These are phyloP conservation scores for Aegotheles bennettii DNA, from an alignment of 2,113 vertebrate genomes.

Conservation along the genomic window DNA sequence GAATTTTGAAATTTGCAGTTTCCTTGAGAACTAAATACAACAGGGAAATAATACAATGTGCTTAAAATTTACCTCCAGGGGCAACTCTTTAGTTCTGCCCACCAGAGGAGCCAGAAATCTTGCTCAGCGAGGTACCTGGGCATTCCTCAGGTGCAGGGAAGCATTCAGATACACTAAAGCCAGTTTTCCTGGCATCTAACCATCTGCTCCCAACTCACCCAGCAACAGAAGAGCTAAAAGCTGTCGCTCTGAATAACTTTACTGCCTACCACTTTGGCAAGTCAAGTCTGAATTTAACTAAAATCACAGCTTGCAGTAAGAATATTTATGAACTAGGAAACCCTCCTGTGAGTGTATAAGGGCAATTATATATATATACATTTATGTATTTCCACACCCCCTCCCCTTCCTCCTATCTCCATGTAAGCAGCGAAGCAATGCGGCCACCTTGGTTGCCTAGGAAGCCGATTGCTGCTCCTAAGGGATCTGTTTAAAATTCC, in stretches of 20 bases:
- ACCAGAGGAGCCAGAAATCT: not conserved
- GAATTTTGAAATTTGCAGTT: not conserved
- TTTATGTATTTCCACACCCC: not conserved
- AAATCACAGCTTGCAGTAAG: slow-evolving; percentile 30
- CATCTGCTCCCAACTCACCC: not conserved
- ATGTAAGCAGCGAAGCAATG: not conserved
- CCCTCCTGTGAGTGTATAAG: not conserved
- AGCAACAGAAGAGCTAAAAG: slow-evolving; percentile 32
- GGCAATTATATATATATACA: not conserved
- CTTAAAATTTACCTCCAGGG: not conserved
- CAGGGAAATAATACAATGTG: not conserved
- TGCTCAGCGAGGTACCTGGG: not conserved
- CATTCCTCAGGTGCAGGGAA: not conserved
- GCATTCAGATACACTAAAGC: not conserved
- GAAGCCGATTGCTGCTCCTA: slow-evolving; percentile 49
- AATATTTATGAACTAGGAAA: slow-evolving; percentile 50
- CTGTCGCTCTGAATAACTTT: slow-evolving; percentile 22
- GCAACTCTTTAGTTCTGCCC: not conserved
- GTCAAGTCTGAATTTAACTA: not conserved
- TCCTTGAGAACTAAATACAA: not conserved
- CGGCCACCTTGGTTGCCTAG: slow-evolving; percentile 53
- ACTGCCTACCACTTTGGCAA: not conserved
- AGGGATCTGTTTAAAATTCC: slow-evolving; percentile 53
- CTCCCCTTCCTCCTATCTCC: not conserved
- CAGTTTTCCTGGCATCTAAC: not conserved